Evolutionary conservation across 2,888 invertebrate genomes (phyloP).

Genomic region (Diarsia mendica): DNA sequence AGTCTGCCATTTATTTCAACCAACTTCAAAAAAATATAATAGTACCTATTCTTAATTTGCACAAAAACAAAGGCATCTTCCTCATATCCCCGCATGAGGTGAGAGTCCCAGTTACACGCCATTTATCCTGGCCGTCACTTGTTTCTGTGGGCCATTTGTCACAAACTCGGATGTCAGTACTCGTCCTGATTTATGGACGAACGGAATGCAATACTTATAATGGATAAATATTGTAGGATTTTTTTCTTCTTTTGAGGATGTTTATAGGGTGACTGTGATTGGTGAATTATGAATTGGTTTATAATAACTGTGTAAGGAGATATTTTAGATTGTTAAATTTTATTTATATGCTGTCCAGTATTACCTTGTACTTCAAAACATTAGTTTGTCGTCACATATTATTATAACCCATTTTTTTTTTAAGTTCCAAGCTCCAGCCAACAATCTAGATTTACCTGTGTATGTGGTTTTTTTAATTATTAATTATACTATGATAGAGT

Average conservation of each 20-base stretch:
- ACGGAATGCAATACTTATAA: conserved; percentile 86
- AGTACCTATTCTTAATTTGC: conserved; percentile 23
- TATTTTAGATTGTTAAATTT: background rate
- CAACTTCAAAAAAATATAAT: too few species aligned
- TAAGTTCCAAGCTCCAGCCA: too few species aligned
- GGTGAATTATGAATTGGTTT: background rate
- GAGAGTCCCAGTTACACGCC: conserved; percentile 81
- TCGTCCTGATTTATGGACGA: conserved; percentile 84
- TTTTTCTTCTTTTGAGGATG: conserved; percentile 74
- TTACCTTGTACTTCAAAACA: too few species aligned
- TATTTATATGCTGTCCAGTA: too few species aligned
- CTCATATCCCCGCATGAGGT: conserved; percentile 64
- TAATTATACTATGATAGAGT: too few species aligned
- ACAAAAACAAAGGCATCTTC: conserved; percentile 48
- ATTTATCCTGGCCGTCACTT: conserved; percentile 85
- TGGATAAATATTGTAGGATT: conserved; percentile 88
- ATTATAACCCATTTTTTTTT: too few species aligned
- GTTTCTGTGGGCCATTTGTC: conserved; percentile 86
- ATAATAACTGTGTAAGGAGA: background rate
- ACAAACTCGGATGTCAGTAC: conserved; percentile 87
- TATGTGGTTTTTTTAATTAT: too few species aligned
- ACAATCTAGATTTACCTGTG: too few species aligned
- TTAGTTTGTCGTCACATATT: too few species aligned
- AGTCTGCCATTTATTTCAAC: background rate
- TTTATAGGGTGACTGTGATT: conserved; percentile 69